Conservation (phyloP, 2,113 vertebrate species). For the Eurystomus gularis region DNA sequence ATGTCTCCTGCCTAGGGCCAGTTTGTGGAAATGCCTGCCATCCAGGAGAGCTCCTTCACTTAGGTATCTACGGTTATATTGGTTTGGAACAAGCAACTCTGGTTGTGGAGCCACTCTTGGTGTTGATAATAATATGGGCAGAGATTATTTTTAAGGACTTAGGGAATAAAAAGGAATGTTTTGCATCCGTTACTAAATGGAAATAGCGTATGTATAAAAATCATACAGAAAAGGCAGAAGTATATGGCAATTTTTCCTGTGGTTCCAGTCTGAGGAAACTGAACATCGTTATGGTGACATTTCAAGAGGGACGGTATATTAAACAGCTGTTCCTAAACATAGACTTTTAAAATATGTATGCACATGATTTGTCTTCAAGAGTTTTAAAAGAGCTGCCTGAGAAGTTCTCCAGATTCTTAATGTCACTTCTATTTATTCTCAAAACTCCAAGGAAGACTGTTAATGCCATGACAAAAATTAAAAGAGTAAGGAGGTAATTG, state of each 20-base stretch:
- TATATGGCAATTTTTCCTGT: background rate
- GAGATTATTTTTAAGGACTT: background rate
- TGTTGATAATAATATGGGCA: background rate
- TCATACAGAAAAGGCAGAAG: conserved; percentile 7
- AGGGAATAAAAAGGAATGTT: background rate
- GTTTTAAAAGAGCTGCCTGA: conserved; percentile 3
- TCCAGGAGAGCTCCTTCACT: background rate
- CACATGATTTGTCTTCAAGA: background rate
- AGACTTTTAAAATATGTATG: conserved; percentile 3
- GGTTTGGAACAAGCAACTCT: background rate
- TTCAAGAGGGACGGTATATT: conserved; percentile 16
- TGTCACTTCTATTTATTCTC: background rate
- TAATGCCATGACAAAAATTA: background rate
- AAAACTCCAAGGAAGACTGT: background rate
- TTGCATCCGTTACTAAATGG: background rate
- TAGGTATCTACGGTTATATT: background rate
- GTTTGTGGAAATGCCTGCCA: background rate
- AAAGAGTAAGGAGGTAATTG: background rate
- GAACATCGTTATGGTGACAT: conserved; percentile 8
- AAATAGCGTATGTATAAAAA: background rate
- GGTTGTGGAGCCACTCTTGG: background rate
- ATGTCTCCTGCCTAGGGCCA: background rate
- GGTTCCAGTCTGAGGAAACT: background rate
- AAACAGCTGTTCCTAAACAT: conserved; percentile 40
- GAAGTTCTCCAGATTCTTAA: conserved; percentile 1